Evolutionary conservation across 2,797 vertebrate species (phyloP).

Genomic region (Anguilla pacifica): DNA sequence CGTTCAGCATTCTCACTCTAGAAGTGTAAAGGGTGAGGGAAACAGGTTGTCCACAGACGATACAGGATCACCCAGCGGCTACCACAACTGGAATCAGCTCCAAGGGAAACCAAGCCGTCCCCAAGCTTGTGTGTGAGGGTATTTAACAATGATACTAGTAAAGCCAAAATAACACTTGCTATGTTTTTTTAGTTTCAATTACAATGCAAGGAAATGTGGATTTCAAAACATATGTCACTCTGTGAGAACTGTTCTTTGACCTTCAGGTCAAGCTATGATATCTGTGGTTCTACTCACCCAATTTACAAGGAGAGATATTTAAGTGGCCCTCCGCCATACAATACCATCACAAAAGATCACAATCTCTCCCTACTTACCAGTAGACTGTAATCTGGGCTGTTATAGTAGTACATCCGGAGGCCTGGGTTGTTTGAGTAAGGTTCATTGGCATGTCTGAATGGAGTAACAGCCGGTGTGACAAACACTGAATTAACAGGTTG

Average conservation of each 20-base stretch:
- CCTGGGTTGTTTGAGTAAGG: constrained; percentile 88
- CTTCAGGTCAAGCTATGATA: neutral
- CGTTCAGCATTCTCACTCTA: neutral
- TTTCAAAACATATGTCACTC: neutral
- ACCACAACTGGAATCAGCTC: neutral
- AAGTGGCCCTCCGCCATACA: neutral
- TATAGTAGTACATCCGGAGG: constrained; percentile 83
- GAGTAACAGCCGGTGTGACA: constrained; percentile 91
- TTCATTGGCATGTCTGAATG: constrained; percentile 74
- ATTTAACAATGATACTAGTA: neutral
- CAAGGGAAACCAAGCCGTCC: neutral
- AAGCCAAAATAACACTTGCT: neutral
- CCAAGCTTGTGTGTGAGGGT: neutral
- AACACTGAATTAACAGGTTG: constrained; percentile 85
- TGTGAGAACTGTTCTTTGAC: neutral
- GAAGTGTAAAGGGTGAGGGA: neutral
- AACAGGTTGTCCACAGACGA: neutral
- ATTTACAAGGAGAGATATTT: neutral
- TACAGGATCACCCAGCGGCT: neutral
- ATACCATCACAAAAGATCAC: neutral
- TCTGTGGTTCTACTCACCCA: neutral
- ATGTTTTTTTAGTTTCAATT: neutral
- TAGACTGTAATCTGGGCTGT: constrained; percentile 69
- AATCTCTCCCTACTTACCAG: constrained; percentile 70
- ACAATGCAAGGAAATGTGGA: neutral